A percentile compares a stretch with the other conserved stretches of the same genome.
Conservation (phyloP, 2,113 vertebrate species). For the Coracopsis vasa region DNA sequence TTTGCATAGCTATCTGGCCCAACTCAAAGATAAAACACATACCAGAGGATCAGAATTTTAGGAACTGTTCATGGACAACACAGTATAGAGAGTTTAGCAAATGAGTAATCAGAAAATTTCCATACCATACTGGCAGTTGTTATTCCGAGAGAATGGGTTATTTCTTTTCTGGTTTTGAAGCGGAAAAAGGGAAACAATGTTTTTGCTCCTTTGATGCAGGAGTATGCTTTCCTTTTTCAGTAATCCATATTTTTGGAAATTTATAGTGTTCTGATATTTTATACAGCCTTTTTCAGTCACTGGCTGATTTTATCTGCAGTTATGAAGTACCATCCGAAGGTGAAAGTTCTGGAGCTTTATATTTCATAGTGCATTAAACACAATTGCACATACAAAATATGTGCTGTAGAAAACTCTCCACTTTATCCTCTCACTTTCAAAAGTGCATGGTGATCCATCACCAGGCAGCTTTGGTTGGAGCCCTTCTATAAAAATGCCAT, state of each 20-base stretch:
- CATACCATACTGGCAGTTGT: not conserved
- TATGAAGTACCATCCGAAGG: not conserved
- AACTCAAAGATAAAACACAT: slow-evolving; percentile 43
- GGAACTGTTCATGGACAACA: not conserved
- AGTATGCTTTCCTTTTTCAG: not conserved
- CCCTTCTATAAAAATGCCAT: not conserved
- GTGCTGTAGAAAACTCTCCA: not conserved
- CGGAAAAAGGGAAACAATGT: not conserved
- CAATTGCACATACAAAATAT: not conserved
- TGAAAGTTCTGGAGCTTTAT: slow-evolving; percentile 44
- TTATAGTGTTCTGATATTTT: not conserved
- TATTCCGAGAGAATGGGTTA: not conserved
- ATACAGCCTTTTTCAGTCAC: not conserved
- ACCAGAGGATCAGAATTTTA: slow-evolving; percentile 35
- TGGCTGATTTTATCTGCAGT: not conserved
- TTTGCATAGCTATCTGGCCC: slow-evolving; percentile 27
- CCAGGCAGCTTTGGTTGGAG: not conserved
- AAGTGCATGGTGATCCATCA: slow-evolving; percentile 1
- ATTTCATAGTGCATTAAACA: slow-evolving; percentile 1
- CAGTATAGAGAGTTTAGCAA: not conserved
- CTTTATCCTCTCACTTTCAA: not conserved
- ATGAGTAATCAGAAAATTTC: slow-evolving; percentile 11
- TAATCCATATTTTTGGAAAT: not conserved
- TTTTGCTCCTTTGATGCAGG: not conserved
- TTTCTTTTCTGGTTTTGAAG: not conserved